Percentiles rank a stretch among this genome's conserved stretches.
Conservation (phyloP, 1,140 invertebrate genomes). For the Tetragnatha versicolor region DNA sequence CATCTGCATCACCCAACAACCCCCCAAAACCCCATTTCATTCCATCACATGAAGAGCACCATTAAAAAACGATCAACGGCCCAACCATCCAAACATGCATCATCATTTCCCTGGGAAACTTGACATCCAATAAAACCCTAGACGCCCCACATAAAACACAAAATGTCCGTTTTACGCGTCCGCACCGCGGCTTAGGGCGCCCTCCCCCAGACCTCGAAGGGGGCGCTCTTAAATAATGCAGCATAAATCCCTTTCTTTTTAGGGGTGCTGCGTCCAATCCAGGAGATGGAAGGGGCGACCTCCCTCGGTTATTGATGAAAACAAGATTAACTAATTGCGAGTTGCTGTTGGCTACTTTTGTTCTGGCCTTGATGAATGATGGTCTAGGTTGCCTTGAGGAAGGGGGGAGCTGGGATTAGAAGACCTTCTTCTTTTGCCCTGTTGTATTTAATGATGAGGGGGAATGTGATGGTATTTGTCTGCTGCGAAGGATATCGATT, state of each 20-base stretch:
- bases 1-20: too few relatives aligned
- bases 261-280: background rate
- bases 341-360: background rate
- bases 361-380: background rate
- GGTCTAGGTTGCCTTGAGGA: background rate
- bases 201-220: background rate
- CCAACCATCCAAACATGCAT: conserved; percentile 16
- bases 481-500: too few relatives aligned
- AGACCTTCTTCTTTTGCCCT: background rate
- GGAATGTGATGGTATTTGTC: too few relatives aligned
- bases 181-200: background rate
- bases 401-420: background rate
- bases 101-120: conserved; percentile 35
- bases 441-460: too few relatives aligned
- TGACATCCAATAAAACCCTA: conserved; percentile 36
- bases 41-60: too few relatives aligned
- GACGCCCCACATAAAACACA: conserved; percentile 28
- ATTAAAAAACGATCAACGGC: conserved; percentile 44
- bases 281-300: background rate
- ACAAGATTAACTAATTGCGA: conserved; percentile 49
- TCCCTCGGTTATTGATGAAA: conserved; percentile 40
- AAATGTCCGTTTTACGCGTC: conserved; percentile 24
- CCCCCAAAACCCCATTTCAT: too few relatives aligned
- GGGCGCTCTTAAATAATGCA: conserved; percentile 38
- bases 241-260: conserved; percentile 22